phyloP scores from a whole-genome alignment of 2,888 invertebrate genomes.

The Caenorhabditis sp. region DNA sequence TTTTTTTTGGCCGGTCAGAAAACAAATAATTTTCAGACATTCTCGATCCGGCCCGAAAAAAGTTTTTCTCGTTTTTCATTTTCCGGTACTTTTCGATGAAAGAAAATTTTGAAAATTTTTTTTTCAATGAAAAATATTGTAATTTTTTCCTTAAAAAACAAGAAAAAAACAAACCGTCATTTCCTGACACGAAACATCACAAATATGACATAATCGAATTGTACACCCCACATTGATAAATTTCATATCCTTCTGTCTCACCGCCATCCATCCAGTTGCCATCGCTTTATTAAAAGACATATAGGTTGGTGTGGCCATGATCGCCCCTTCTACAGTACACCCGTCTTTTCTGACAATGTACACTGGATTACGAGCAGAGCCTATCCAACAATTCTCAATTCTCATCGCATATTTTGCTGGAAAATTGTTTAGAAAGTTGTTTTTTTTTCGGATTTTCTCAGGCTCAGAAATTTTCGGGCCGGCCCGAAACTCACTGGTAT shows the following conservation, averaged over 20 bases:
- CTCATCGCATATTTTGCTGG: slow-evolving; percentile 50
- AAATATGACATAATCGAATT: slow-evolving; percentile 44
- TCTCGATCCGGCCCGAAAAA: no score
- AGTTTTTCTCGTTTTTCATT: no score
- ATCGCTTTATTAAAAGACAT: slow-evolving; percentile 36
- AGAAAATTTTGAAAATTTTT: no score
- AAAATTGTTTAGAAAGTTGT: slow-evolving; percentile 6
- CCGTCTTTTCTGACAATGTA: slow-evolving; percentile 41
- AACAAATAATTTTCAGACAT: no score
- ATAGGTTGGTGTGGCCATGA: slow-evolving; percentile 47
- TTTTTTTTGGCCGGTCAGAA: no score
- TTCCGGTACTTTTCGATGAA: no score
- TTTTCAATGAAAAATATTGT: no score
- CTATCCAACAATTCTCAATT: slow-evolving; percentile 51
- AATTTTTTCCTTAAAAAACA: background rate
- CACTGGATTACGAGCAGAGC: slow-evolving; percentile 43
- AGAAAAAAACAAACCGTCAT: slow-evolving; percentile 33
- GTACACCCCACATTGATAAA: slow-evolving; percentile 45
- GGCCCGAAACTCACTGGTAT: slow-evolving; percentile 35
- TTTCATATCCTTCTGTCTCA: slow-evolving; percentile 46
- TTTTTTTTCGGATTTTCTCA: background rate
- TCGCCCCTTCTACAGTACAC: slow-evolving; percentile 46
- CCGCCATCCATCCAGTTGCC: slow-evolving; percentile 47
- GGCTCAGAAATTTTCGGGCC: background rate
- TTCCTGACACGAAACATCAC: slow-evolving; percentile 40